phyloP scores from a whole-genome alignment of 2,113 vertebrate genomes.

The Thomomys bottae region DNA sequence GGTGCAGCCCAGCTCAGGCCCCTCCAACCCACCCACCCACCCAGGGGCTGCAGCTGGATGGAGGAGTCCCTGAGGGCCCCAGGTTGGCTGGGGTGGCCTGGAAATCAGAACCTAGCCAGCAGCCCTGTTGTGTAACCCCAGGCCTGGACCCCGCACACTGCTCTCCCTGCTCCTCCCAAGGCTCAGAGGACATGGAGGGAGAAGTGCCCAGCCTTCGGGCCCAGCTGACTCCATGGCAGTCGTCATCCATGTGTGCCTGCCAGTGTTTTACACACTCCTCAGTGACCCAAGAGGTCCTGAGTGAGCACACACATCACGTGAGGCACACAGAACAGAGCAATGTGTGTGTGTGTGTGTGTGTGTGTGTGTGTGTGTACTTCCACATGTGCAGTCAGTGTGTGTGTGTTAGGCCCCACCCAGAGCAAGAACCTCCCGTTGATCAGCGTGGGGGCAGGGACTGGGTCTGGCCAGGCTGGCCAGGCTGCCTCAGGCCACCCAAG shows the following conservation, averaged over 20 bases:
- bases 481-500: background rate
- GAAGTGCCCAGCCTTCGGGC: background rate
- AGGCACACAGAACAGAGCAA: background rate
- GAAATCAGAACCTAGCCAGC: background rate
- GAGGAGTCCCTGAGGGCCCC: no score
- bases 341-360: accelerated
- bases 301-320: background rate
- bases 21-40: background rate
- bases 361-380: background rate
- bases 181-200: background rate
- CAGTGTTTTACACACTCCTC: background rate
- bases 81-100: background rate
- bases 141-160: background rate
- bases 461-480: background rate
- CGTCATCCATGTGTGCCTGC: no score
- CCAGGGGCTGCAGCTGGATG: background rate
- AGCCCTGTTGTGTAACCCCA: background rate
- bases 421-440: background rate
- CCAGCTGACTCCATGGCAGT: background rate
- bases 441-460: background rate
- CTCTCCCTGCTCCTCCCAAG: no score
- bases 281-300: background rate
- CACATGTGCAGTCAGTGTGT: background rate
- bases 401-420: background rate
- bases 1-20: background rate